Base-by-base conservation (phyloP, 2,888 invertebrate genomes). In the Doris montereyensis region DNA sequence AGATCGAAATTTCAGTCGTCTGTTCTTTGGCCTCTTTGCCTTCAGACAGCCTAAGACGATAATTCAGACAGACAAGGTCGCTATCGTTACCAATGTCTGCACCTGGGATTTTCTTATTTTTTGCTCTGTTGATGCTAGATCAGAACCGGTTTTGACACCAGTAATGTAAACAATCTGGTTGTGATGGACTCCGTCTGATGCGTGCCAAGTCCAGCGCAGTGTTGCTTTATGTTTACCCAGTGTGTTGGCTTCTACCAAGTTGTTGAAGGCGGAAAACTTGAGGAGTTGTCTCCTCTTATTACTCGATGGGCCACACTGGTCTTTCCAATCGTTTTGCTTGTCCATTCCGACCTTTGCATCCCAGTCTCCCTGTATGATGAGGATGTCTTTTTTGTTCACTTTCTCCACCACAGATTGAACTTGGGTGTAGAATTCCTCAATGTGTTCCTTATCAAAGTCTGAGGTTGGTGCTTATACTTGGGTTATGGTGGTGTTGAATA, bases 401-500 rank as follows among this genome's bases (percentile, higher is more conserved):
- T 78, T 28, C 35, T 81, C 72, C 26, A 82, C 58, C 24, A 77
- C 24, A 58, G 65, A 57, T 65, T 82, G 79, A 2, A 81, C 30
- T 70, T 78, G 70, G 8, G 68, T 60, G 60, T 78, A 82, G 71
- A 83, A 78, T 17, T 82, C 77, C 13, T 83, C 82, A 8, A 76
- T 26, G 13, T 78, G 68, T 5, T 60, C 26, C 21, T 77, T 62
- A 1, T 77, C 77, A 17, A 60, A 41, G 32, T 58, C 41, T 21
- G 60, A 72, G n/a, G 77, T 26, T 60, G 62, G 35, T n/a, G 32
- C 62, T 10, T 77, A 77, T 21, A 68, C 82, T 70, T 84, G 82
- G 28, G 81, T 34, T 26, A 82, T 67, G 2, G 82, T 83, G 77
- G 81, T 80, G 76, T 82, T 82, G 67, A 83, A 62, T 2, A 82